Percentiles rank a stretch among this genome's conserved stretches.
phyloP scores from a whole-genome alignment of 2,888 invertebrate genomes.

The Drosophila demipolita region DNA sequence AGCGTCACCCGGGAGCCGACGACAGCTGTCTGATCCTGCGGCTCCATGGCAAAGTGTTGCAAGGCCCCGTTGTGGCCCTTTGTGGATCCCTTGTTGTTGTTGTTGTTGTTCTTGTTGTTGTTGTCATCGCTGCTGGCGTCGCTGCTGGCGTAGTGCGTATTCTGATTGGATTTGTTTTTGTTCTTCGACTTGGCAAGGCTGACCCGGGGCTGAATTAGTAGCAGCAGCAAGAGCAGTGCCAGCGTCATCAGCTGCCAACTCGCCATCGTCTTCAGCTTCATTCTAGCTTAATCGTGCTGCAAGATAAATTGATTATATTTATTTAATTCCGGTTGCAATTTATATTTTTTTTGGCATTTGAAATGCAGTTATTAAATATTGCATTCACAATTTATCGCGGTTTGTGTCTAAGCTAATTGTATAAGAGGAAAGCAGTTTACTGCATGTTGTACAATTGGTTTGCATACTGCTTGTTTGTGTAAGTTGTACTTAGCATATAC shows the following conservation, averaged over 20 bases:
- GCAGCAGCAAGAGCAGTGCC: conserved; percentile 44
- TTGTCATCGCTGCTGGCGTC: conserved; percentile 13
- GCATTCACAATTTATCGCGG: background rate
- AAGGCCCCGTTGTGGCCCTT: conserved; percentile 54
- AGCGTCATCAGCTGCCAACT: conserved; percentile 22
- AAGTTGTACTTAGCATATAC: conserved; percentile 3
- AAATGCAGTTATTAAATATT: background rate
- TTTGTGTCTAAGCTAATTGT: background rate
- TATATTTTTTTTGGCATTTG: background rate
- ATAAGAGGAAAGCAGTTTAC: background rate
- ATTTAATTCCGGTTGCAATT: background rate
- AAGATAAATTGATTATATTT: background rate
- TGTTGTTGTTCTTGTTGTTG: conserved; percentile 4
- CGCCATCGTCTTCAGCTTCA: conserved; percentile 39
- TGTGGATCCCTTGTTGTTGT: conserved; percentile 54
- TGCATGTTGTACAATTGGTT: background rate
- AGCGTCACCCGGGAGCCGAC: conserved; percentile 95
- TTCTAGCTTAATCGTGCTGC: conserved; percentile 41
- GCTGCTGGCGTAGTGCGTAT: conserved; percentile 56
- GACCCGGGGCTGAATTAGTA: conserved; percentile 46
- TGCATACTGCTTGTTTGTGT: background rate
- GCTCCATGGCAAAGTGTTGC: conserved; percentile 96
- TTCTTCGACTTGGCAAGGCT: conserved; percentile 85
- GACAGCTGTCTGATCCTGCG: conserved; percentile 95
- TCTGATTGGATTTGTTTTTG: conserved; percentile 69